Base-by-base conservation (phyloP, 1,140 invertebrate genomes). In the Branchinecta lindahli region DNA sequence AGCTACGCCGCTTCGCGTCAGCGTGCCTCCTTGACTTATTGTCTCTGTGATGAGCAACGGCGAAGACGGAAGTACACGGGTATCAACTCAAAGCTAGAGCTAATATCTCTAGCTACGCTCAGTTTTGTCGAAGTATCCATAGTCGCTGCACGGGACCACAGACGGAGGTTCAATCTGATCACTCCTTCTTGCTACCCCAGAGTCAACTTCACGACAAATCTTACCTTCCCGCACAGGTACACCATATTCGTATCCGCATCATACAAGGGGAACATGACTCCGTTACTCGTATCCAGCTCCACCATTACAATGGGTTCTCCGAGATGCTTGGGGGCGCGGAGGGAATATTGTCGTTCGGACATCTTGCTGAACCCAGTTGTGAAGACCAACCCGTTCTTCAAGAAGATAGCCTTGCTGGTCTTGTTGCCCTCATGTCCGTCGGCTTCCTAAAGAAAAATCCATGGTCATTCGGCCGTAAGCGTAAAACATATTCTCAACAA, bases 281-380 rank as follows among this genome's bases (percentile, higher is more conserved):
- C 96, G 80, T 98, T 98, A 73, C 91, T 94, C 44, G 92, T 95
- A 80, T 99, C 96, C 74, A 99, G 83, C 81, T 94, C 92, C 69
- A 96, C 93, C 83, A 94, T 92, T 9, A 94, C 88, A 75, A 98
- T 92, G 3, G 95, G 93, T 77, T 94, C 91, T 65, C 84, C 83
- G 46, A 98, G 82, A 76, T 93, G 90, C 76, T 94, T 90, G 10
- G 90, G 90, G 8, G 88, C 92, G 78, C 96, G 85, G 71, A 99
- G 81, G 52, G 93, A 91, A 81, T 96, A 96, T 78, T 97, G 92
- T 66, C 96, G 83, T 80, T 98, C 94, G 69, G 93, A 96, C 85
- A 92, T 92, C 79, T 92, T 90, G 73, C 92, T 96, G 82, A 98
- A 98, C 15, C 96, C 96, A 9, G 95, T 98, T 3, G 95, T 97